Evolutionary conservation across 2,888 invertebrate genomes (phyloP).

Genomic region (Artemia sinica): DNA sequence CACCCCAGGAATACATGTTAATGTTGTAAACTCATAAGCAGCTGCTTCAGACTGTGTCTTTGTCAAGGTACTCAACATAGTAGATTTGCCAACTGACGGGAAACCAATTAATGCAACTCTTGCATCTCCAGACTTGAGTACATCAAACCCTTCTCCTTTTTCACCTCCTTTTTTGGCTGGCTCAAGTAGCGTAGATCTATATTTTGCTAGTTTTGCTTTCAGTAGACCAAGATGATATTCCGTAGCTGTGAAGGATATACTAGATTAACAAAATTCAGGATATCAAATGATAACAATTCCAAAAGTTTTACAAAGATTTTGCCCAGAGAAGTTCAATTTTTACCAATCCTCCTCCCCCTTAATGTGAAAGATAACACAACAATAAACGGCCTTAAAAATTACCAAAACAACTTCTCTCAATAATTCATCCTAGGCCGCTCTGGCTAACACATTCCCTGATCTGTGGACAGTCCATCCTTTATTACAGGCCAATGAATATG

Average conservation of each 20-base stretch:
- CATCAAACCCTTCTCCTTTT: constrained; percentile 96
- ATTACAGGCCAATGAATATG: no score
- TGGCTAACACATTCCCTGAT: no score
- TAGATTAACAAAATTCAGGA: constrained; percentile 14
- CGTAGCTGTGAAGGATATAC: constrained; percentile 51
- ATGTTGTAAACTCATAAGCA: constrained; percentile 93
- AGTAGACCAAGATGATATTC: constrained; percentile 95
- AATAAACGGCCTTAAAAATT: no score
- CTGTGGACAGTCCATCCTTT: no score
- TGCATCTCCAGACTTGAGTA: constrained; percentile 96
- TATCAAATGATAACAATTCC: no score
- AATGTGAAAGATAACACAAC: no score
- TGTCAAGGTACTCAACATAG: constrained; percentile 80
- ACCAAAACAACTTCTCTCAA: no score
- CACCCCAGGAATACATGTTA: constrained; percentile 97
- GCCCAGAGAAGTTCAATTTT: no score
- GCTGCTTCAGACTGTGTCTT: constrained; percentile 93
- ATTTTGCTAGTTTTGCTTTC: constrained; percentile 91
- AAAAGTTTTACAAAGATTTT: no score
- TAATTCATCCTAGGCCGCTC: no score
- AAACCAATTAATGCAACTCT: constrained; percentile 94
- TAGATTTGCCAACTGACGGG: constrained; percentile 96
- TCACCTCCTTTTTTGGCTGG: constrained; percentile 74
- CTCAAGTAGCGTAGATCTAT: constrained; percentile 79
- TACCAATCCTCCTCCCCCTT: no score